Conservation (phyloP, 53 echinoderm and acorn worm species). For the Luidia sarsii region DNA sequence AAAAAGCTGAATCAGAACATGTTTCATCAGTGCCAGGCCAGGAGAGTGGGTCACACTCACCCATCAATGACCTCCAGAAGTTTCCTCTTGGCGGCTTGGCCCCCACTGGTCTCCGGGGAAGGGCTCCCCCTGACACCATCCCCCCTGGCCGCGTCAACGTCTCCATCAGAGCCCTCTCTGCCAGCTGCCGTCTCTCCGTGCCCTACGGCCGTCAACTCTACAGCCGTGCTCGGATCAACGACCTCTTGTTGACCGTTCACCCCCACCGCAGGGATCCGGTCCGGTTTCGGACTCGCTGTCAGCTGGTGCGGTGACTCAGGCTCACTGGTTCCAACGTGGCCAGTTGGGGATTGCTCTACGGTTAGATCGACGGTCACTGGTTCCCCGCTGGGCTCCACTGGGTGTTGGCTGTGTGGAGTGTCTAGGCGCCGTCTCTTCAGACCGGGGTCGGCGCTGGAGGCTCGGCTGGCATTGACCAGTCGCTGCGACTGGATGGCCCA, state of each 20-base stretch:
- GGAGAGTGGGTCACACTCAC: background rate
- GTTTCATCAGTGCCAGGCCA: too few species aligned
- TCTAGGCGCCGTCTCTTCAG: conserved; percentile 17
- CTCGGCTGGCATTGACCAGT: background rate
- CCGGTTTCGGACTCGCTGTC: too few species aligned
- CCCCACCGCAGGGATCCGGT: too few species aligned
- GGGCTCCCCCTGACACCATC: background rate
- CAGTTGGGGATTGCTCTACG: background rate
- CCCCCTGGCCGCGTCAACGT: background rate
- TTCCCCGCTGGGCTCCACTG: too few species aligned
- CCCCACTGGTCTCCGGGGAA: background rate
- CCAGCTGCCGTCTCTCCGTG: background rate
- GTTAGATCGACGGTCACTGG: conserved; percentile 1
- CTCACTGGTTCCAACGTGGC: too few species aligned
- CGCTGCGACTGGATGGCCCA: conserved; percentile 64
- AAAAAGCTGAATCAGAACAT: background rate
- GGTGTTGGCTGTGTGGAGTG: too few species aligned
- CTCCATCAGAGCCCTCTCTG: background rate
- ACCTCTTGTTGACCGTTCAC: conserved; percentile 27
- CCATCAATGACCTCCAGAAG: background rate
- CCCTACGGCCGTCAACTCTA: background rate
- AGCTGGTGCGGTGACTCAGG: too few species aligned
- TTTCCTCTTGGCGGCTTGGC: conserved; percentile 34
- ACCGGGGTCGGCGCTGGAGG: background rate
- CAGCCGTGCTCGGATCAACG: background rate